These are phyloP conservation scores for Phalera bucephala DNA, from an alignment of 2,888 invertebrate species.

Conservation along the genomic window DNA sequence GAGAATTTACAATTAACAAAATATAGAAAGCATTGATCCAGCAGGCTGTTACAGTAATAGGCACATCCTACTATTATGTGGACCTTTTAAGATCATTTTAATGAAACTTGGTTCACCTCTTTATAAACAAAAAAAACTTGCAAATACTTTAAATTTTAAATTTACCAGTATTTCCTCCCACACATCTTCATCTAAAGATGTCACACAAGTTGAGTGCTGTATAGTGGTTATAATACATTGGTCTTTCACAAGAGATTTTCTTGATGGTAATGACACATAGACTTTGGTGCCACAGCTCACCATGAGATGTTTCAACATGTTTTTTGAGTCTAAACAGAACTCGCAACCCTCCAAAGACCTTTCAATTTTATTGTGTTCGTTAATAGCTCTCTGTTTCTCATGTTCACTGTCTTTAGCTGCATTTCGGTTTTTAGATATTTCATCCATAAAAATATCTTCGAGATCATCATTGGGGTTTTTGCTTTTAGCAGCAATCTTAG, in stretches of 20 bases:
- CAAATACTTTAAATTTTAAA: too few relatives aligned
- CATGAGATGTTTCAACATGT: slow-evolving; percentile 92
- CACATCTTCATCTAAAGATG: slow-evolving; percentile 96
- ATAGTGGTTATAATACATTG: slow-evolving; percentile 95
- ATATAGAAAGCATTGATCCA: too few relatives aligned
- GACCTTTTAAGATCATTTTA: too few relatives aligned
- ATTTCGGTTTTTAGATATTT: slow-evolving; percentile 86
- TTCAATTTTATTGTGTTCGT: slow-evolving; percentile 87
- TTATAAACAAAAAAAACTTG: neutral
- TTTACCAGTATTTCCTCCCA: slow-evolving; percentile 93
- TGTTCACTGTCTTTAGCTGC: slow-evolving; percentile 84
- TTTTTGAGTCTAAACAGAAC: slow-evolving; percentile 91
- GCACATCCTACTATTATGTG: too few relatives aligned
- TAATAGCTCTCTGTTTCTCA: slow-evolving; percentile 86
- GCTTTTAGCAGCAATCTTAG: slow-evolving; percentile 87
- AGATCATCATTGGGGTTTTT: slow-evolving; percentile 88
- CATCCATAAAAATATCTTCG: slow-evolving; percentile 93
- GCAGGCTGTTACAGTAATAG: too few relatives aligned
- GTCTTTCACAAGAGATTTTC: slow-evolving; percentile 90
- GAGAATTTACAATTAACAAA: too few relatives aligned
- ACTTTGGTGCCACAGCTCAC: slow-evolving; percentile 91
- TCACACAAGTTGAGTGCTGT: slow-evolving; percentile 90
- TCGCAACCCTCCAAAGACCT: slow-evolving; percentile 90
- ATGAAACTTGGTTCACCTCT: neutral
- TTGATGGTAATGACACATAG: slow-evolving; percentile 92